Base-by-base conservation (phyloP, 53 echinoderm and acorn worm species). In the Arbacia lixula region DNA sequence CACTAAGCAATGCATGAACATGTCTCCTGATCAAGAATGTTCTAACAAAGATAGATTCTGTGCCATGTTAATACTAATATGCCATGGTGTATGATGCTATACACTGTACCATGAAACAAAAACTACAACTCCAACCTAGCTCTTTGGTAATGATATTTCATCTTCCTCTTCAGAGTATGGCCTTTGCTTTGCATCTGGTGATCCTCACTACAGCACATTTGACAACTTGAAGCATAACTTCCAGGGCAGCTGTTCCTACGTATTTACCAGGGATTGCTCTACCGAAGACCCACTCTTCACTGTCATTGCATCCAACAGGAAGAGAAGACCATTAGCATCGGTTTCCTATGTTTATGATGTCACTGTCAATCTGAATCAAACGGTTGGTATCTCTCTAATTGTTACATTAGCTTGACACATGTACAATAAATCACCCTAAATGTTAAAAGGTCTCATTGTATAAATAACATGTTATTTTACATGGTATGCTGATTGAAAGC, bases 191-290 rank as follows among this genome's bases (percentile, higher is more conserved):
- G 89, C 93, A 19, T 83, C 91, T 40, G 95, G 95, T 34, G 95
- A 95, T 60, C 95, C 95, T 19, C 95, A 95, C 64, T 95, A 95
- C 91, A 93, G 86, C 86, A 95, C 95, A 1, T 95, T 88, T 68
- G 95, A 95, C 69, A 89, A 67, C n/a, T 69, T 91, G 14, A 83
- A 89, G 91, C 93, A 93, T 85, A 89, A 95, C 65, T 95, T 93
- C 82, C 95, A 95, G 65, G 95, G 95, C 6, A 83, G 21, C 62
- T 95, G 95, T 60, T 57, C 66, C 28, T 95, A 95, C 85, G 63
- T 91, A 12, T 32, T 95, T 5, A 68, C 91, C 58, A 84, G 68
- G 79, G 95, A 95, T 36, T 95, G 95, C 82, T 38, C 27, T 9
- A 40, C 29, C n/a, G 41, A 38, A 1, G 42, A 66, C 42, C 86